Base-by-base conservation (phyloP, 2,113 vertebrate genomes). In the Tragulus kanchil region DNA sequence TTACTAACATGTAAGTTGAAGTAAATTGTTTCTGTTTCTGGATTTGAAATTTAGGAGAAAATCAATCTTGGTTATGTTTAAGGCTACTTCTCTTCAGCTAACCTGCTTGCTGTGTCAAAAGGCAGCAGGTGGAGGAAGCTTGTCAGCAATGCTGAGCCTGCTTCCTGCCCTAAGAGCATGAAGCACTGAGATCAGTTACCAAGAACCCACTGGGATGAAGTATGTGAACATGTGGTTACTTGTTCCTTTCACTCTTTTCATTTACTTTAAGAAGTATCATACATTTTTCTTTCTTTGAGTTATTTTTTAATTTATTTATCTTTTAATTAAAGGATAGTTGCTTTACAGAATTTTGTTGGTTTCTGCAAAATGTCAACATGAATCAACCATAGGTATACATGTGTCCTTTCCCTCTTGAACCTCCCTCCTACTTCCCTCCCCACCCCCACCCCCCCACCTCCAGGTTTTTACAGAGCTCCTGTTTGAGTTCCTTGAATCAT, bases 31-130 rank as follows among this genome's bases (percentile, higher is more conserved):
- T 82, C 54, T 88, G 17, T 71, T 88, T 95, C 45, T 71, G 3
- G 83, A 58, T 94, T 97, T 97, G 65, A 96, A 95, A 90, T 96
- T 93, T 67, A 89, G 64, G 36, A 23, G 71, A 88, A 97, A 93
- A 92, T 36, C 94, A 61, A 85, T 26, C 50, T 96, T 3, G 3
- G 50, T 88, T 87, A 56, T 73, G 89, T 95, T 78, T 78, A 83
- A 92, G 86, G 52, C 54, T 56, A 36, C 19, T 79, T 94, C 36
- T 91, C 52, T 90, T 90, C 50, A 88, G n/a, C 82, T 69, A 23
- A n/a, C 28, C 50, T n/a, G 64, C 17, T 79, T n/a, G 19, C 50
- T 62, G 3, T n/a, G 16, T 65, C 6, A 14, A 84, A 89, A 56
- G n/a, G 58, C 17, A 67, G 62, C 52, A 81, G 11, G 19, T 26